Percentiles rank a stretch among this genome's conserved stretches.
Evolutionary conservation across 2,888 invertebrate species (phyloP).

Genomic region (Allolobophora icterica): DNA sequence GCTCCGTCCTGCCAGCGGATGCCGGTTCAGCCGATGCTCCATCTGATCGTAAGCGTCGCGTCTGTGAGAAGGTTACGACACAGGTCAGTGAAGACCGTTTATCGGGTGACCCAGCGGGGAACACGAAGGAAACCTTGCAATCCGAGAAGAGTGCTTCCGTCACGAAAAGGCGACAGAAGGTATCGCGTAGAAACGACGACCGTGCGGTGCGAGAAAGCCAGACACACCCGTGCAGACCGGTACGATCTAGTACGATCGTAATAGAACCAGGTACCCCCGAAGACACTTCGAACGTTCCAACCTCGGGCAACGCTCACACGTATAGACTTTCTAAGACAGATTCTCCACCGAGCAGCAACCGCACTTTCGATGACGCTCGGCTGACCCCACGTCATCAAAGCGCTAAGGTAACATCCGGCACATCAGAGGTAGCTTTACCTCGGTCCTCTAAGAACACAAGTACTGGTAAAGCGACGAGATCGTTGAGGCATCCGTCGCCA

Average conservation of each 20-base stretch:
- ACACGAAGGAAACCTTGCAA: not conserved
- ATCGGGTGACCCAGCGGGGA: not conserved
- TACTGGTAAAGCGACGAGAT: not conserved
- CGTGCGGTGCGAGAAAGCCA: not conserved
- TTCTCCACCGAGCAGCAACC: not conserved
- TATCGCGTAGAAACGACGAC: not conserved
- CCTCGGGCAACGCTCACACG: not conserved
- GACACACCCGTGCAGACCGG: not conserved
- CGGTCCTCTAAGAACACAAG: not conserved
- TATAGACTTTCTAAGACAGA: too few relatives aligned
- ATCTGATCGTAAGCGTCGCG: not conserved
- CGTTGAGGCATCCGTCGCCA: not conserved
- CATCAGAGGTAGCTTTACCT: not conserved
- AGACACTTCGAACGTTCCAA: not conserved
- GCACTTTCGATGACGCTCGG: not conserved
- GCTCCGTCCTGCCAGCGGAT: not conserved
- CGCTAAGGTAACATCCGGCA: not conserved
- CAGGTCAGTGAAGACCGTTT: not conserved
- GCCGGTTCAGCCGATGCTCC: not conserved
- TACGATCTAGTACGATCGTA: not conserved
- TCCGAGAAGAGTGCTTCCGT: not conserved
- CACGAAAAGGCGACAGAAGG: not conserved
- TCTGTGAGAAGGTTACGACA: not conserved
- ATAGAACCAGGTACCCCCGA: not conserved
- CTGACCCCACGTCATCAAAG: not conserved